Base-by-base conservation (phyloP, 2,888 invertebrate species). In the Agrotis exclamationis region DNA sequence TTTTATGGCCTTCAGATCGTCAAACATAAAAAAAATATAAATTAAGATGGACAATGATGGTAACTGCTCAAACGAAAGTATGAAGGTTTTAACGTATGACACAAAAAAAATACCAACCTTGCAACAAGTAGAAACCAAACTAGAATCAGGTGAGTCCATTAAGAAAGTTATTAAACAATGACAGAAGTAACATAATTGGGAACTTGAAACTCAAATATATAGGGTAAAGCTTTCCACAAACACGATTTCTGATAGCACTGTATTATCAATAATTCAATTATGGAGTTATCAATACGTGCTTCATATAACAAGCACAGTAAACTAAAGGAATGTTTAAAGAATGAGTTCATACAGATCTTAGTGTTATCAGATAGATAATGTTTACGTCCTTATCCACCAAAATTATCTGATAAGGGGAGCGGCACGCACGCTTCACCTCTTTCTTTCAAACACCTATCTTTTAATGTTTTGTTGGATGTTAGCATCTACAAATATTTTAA, bases 311-410 rank as follows among this genome's bases (percentile, higher is more conserved):
- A 73, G 51, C 64, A 70, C 24, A 59, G 74, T 76, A 77, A 73
- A 82, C 70, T 78, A 79, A 86, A 89, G 79, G 87, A 88, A 88
- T 87, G 78, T 71, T 83, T 72, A 82, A 89, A 86, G 88, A 89
- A 87, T 86, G 89, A 87, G 89, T 89, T 85, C 88, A 86, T 85
- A 84, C 81, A 91, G 93, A 93, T 93, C 91, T 89, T 71, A 86
- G 79, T 81, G 88, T 93, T 95, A 95, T 95, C 95, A 92, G 79
- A 22, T 63, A 89, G 95, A 94, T 95, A 93, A 87, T 86, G 82
- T 85, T 70, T 84, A 87, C 86, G 86, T 88, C 87, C 89, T 94
- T 93, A 95, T 94, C 94, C 93, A 84, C 85, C 72, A 83, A 87
- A 87, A 85, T 92, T 94, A 94, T 93, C 92, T 88, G 94, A 94